A percentile compares a stretch with the other conserved stretches of the same genome.
phyloP scores from a whole-genome alignment of 1,140 invertebrate species.

The Oncopeltus fasciatus region DNA sequence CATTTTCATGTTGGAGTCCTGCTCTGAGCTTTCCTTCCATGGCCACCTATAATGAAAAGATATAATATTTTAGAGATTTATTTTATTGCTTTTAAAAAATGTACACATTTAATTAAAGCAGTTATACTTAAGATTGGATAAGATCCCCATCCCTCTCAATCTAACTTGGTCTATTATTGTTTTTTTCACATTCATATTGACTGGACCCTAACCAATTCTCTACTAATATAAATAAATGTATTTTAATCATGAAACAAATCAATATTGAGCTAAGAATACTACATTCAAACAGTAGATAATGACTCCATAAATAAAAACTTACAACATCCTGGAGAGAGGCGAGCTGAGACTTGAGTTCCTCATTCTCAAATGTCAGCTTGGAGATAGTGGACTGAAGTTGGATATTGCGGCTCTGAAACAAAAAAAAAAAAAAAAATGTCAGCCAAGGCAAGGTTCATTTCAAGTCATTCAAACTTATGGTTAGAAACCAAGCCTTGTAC shows the following conservation, averaged over 20 bases:
- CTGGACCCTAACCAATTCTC: not conserved
- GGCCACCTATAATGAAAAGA: constrained; percentile 26
- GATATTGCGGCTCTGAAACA: constrained; percentile 49
- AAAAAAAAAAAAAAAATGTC: constrained; percentile 17
- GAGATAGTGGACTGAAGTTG: constrained; percentile 57
- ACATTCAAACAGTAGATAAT: not conserved
- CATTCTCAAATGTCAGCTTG: constrained; percentile 56
- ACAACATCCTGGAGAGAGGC: constrained; percentile 41
- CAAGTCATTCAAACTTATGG: no score
- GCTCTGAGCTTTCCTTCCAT: constrained; percentile 40
- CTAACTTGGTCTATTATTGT: no score
- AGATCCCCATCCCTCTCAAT: no score
- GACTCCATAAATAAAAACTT: constrained; percentile 16
- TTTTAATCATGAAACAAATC: not conserved
- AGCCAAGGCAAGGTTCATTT: no score
- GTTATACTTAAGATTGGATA: not conserved
- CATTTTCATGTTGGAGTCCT: constrained; percentile 45
- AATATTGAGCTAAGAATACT: not conserved
- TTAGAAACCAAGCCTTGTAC: no score
- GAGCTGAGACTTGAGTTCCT: constrained; percentile 49
- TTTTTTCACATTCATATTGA: no score
- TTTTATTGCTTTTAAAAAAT: not conserved
- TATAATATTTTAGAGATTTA: not conserved
- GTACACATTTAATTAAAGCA: not conserved
- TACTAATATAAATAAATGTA: not conserved